Conservation (phyloP, 2,797 vertebrate species). For the Pteronotus mesoamericanus region DNA sequence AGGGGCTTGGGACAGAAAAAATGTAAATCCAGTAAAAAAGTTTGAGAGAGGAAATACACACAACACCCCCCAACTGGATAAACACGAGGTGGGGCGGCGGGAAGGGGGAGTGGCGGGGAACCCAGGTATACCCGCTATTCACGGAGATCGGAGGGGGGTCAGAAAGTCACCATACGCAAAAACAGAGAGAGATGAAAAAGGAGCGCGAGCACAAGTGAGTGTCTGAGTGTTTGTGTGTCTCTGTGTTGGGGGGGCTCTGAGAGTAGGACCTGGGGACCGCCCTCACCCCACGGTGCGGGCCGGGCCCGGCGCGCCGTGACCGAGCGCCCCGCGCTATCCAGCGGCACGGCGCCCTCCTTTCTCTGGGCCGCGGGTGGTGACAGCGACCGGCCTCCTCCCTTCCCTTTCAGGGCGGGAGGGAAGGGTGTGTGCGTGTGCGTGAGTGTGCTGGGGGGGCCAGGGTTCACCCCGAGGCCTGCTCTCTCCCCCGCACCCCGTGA, state of each 20-base stretch:
- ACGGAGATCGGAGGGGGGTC: slow-evolving; percentile 35
- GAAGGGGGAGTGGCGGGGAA: slow-evolving; percentile 68
- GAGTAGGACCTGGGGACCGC: not conserved
- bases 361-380: slow-evolving; percentile 69
- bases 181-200: not conserved
- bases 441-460: slow-evolving; percentile 58
- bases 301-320: slow-evolving; percentile 2
- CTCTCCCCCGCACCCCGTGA: slow-evolving; percentile 69
- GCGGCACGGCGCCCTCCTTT: slow-evolving; percentile 66
- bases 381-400: slow-evolving; percentile 71
- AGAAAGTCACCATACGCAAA: slow-evolving; percentile 63
- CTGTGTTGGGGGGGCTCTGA: not conserved
- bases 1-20: not conserved
- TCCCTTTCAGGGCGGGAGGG: slow-evolving; percentile 61
- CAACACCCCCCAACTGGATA: not conserved
- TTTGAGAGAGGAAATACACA: slow-evolving; percentile 41
- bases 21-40: slow-evolving; percentile 42
- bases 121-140: slow-evolving; percentile 63
- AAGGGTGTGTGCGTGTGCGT: slow-evolving; percentile 66
- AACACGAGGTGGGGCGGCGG: slow-evolving; percentile 19
- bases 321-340: slow-evolving; percentile 40
- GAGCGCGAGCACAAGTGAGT: not conserved
- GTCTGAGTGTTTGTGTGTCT: not conserved
- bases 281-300: not conserved
- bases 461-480: slow-evolving; percentile 73